These are phyloP conservation scores for Epistrophe grossulariae DNA, from an alignment of 2,888 invertebrate genomes.

Conservation along the genomic window DNA sequence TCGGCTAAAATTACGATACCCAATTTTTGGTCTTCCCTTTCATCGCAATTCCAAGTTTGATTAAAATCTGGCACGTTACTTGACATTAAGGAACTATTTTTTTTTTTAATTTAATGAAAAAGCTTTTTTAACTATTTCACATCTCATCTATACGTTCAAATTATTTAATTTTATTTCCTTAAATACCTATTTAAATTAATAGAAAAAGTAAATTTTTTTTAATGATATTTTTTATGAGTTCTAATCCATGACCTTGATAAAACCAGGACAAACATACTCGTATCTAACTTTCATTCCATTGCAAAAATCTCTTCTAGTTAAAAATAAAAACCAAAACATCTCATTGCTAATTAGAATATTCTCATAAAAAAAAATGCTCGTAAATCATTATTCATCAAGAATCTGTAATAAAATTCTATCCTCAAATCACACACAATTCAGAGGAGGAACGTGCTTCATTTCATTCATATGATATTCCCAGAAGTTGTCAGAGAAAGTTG, in stretches of 20 bases:
- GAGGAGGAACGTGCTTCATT: neutral
- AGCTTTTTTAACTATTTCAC: too few species aligned
- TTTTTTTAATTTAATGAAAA: too few species aligned
- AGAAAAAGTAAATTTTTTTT: too few species aligned
- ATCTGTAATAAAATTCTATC: constrained; percentile 7
- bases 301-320: neutral
- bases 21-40: too few species aligned
- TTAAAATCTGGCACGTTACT: too few species aligned
- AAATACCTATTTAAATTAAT: too few species aligned
- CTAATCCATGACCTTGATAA: neutral
- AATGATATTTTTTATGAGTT: too few species aligned
- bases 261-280: neutral
- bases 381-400: constrained; percentile 17
- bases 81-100: too few species aligned
- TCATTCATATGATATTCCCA: neutral
- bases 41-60: too few species aligned
- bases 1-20: too few species aligned
- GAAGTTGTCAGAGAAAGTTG: constrained; percentile 4
- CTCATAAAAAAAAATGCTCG: constrained; percentile 3
- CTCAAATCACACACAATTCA: neutral
- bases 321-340: neutral
- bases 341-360: constrained; percentile 8
- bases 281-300: neutral
- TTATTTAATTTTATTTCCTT: too few species aligned
- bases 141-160: too few species aligned